Evolutionary conservation across 2,888 invertebrate genomes (phyloP).

Genomic region (Polyommatus icarus): DNA sequence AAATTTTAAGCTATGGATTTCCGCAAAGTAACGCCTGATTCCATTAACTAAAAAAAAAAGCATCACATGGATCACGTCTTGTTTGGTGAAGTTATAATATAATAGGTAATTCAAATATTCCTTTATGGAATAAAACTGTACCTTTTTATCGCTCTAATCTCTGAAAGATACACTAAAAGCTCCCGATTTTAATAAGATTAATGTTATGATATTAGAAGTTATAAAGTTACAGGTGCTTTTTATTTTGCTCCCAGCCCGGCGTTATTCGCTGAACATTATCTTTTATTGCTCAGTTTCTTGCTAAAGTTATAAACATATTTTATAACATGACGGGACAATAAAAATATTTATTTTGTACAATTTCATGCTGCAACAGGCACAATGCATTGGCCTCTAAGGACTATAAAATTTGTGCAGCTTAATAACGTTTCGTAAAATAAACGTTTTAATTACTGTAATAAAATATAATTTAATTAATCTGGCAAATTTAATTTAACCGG

Average conservation of each 20-base stretch:
- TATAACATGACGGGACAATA: background rate
- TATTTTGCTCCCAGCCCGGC: background rate
- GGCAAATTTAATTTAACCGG: no score
- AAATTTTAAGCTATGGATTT: no score
- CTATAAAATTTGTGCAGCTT: background rate
- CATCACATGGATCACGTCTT: no score
- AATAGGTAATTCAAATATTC: background rate
- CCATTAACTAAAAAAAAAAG: no score
- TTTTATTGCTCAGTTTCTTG: constrained; percentile 20
- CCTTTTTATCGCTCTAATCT: background rate
- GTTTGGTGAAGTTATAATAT: no score
- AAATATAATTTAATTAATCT: background rate
- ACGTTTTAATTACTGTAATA: background rate
- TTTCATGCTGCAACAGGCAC: background rate
- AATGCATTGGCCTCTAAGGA: background rate
- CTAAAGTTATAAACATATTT: constrained; percentile 1
- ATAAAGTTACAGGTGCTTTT: constrained; percentile 14
- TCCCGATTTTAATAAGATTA: background rate
- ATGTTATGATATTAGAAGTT: background rate
- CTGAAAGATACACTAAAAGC: background rate
- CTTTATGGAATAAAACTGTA: background rate
- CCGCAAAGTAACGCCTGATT: no score
- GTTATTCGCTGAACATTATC: constrained; percentile 9
- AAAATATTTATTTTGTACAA: constrained; percentile 2
- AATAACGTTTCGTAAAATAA: background rate